Percentiles rank a stretch among this genome's conserved stretches.
Conservation (phyloP, 2,888 invertebrate species). For the Globia sparganii region DNA sequence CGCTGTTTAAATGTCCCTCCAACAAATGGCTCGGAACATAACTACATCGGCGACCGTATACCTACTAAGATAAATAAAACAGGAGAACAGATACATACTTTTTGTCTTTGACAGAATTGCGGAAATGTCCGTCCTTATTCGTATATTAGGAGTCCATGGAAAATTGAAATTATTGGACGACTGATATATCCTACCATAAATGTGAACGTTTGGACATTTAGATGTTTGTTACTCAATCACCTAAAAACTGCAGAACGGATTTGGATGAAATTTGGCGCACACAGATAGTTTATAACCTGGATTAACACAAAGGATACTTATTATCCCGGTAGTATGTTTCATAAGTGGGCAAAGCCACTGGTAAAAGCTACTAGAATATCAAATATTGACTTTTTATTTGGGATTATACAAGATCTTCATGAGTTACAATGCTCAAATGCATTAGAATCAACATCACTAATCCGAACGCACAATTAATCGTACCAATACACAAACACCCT, state of each 20-base stretch:
- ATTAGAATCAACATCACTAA: too few species aligned
- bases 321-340: background rate
- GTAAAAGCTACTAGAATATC: background rate
- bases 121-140: slow-evolving; percentile 27
- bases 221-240: background rate
- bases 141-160: slow-evolving; percentile 13
- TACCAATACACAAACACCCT: too few species aligned
- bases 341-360: background rate
- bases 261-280: background rate
- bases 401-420: background rate
- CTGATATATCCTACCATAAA: background rate
- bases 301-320: background rate
- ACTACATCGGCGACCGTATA: slow-evolving; percentile 79
- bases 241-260: background rate
- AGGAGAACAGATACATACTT: slow-evolving; percentile 57
- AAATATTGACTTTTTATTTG: background rate
- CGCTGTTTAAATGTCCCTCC: slow-evolving; percentile 85
- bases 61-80: slow-evolving; percentile 75
- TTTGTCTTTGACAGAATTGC: slow-evolving; percentile 50
- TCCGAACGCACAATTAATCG: too few species aligned
- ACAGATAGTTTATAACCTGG: background rate
- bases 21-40: slow-evolving; percentile 85
- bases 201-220: background rate
- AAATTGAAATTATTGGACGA: slow-evolving; percentile 14
- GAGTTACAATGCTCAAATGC: background rate